A percentile compares a stretch with the other conserved stretches of the same genome.
Evolutionary conservation across 2,113 vertebrate genomes (phyloP).

Genomic region (Uria lomvia): DNA sequence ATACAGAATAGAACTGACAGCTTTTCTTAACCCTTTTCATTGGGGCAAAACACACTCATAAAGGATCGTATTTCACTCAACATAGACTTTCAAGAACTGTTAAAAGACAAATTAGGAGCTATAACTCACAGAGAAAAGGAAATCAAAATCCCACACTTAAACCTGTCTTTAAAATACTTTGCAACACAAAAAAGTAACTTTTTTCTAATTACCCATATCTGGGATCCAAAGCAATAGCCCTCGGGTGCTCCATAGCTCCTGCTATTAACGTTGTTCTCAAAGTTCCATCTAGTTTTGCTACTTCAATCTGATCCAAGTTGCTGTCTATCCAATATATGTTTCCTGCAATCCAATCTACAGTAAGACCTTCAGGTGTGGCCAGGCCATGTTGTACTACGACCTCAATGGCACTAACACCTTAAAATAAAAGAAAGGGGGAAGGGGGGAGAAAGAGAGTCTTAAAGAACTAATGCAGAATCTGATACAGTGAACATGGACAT

Average conservation of each 20-base stretch:
- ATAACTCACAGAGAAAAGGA: background rate
- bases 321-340: slow-evolving; percentile 99
- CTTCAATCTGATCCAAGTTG: slow-evolving; percentile 98
- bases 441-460: background rate
- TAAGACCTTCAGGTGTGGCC: slow-evolving; percentile 95
- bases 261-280: slow-evolving; percentile 93
- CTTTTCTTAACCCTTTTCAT: background rate
- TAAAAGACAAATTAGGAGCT: background rate
- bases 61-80: background rate
- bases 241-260: slow-evolving; percentile 95
- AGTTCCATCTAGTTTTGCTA: slow-evolving; percentile 91
- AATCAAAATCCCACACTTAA: background rate
- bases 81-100: background rate
- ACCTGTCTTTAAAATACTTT: background rate
- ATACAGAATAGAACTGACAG: background rate
- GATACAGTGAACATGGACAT: background rate
- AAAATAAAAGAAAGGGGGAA: background rate
- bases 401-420: slow-evolving; percentile 91
- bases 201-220: slow-evolving; percentile 86
- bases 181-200: rapidly evolving
- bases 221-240: slow-evolving; percentile 94
- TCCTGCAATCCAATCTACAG: slow-evolving; percentile 96
- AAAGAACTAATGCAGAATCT: background rate
- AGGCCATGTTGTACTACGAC: slow-evolving; percentile 94
- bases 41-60: background rate